Base-by-base conservation (phyloP, 2,797 vertebrate genomes). In the Coilia nasus region DNA sequence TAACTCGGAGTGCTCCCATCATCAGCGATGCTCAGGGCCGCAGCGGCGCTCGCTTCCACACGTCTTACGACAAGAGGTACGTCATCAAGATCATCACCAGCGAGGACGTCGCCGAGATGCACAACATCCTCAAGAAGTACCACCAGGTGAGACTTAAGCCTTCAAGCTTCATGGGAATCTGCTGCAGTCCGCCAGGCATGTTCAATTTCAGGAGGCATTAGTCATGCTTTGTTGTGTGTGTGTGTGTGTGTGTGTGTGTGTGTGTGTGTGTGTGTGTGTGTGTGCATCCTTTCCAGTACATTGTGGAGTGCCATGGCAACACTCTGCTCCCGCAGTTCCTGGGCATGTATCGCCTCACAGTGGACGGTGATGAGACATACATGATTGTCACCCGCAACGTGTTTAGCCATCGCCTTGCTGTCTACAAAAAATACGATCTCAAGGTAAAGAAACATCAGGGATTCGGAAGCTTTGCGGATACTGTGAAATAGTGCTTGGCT, bases 61-160 rank as follows among this genome's bases (percentile, higher is more conserved):
- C 97, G 0, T 98, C 98, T 80, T 99, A 97, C 0, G 97, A 99
- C 95, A 99, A 97, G 92, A 97, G 97, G 91, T 99, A 99, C 7
- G 95, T 99, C 93, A 97, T 99, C 94, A 99, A 99, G 95, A 99
- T 97, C 86, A 99, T 99, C 92, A 98, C 97, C 85, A 98, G 98
- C 50, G 98, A 99, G 93, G 98, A 99, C 85, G 98, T 99, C 88
- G 98, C 98, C 0, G 98, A 99, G 93, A 99, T 99, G 98, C 98
- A 99, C 92, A 99, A 99, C 92, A 99, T 99, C 89, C 93, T 99
- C 87, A 99, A 99, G 96, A 99, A 99, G 88, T 99, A 99, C 90
- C 98, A 99, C 91, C 98, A 99, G 98, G 98, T 99, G 90, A 47
- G 41, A 84, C 25, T 41, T 7, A 3, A 17, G 25, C 56, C 23